phyloP scores from a whole-genome alignment of 2,113 vertebrate genomes.

The Thunnus maccoyii region DNA sequence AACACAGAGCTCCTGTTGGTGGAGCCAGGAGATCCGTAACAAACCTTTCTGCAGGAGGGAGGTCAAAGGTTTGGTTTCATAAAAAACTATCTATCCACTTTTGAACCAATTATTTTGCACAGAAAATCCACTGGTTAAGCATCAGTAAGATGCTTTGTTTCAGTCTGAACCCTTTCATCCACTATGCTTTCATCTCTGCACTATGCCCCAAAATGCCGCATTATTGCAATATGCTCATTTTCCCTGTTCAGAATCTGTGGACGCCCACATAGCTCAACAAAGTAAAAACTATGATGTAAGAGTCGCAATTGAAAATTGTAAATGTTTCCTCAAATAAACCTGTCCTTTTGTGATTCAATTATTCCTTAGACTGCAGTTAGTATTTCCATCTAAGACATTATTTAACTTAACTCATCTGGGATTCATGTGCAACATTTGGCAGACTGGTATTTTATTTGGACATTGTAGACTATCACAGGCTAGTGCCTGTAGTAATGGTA shows the following conservation, averaged over 20 bases:
- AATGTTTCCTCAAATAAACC: slow-evolving; percentile 39
- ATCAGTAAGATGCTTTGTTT: slow-evolving; percentile 46
- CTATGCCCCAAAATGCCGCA: slow-evolving; percentile 47
- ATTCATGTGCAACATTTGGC: not conserved
- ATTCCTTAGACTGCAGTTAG: not conserved
- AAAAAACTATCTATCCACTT: slow-evolving; percentile 59
- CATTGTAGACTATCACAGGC: slow-evolving; percentile 5
- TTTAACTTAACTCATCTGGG: not conserved
- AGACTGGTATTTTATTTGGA: slow-evolving; percentile 22
- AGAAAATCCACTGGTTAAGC: slow-evolving; percentile 39
- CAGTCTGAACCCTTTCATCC: slow-evolving; percentile 56
- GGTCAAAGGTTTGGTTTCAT: slow-evolving; percentile 66
- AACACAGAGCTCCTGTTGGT: slow-evolving; percentile 64
- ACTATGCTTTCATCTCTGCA: slow-evolving; percentile 46
- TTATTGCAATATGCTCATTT: slow-evolving; percentile 42
- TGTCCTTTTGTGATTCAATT: slow-evolving; percentile 28
- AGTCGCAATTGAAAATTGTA: slow-evolving; percentile 27
- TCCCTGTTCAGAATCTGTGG: slow-evolving; percentile 39
- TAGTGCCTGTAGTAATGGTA: slow-evolving; percentile 11
- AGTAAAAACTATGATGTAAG: slow-evolving; percentile 10
- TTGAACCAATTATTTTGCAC: slow-evolving; percentile 55
- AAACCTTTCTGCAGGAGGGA: slow-evolving; percentile 73
- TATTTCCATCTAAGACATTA: not conserved
- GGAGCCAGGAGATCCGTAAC: slow-evolving; percentile 60
- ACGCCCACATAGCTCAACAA: slow-evolving; percentile 29